Percentiles rank a stretch among this genome's conserved stretches.
Conservation (phyloP, 2,113 vertebrate species). For the Heptranchias perlo region DNA sequence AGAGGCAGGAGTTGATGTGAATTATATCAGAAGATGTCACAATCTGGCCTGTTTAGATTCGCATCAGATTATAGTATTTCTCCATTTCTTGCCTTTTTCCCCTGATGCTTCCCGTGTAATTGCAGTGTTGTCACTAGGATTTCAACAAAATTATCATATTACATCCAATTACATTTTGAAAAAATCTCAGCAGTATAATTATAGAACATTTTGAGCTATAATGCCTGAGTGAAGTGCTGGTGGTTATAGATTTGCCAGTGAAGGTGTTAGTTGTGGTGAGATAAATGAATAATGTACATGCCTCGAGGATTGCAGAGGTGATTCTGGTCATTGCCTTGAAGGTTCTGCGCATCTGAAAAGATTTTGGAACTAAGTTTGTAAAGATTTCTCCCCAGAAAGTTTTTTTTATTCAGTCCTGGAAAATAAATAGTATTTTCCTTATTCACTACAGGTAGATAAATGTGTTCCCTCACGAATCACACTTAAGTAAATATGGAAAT, state of each 20-base stretch:
- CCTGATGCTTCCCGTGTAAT: background rate
- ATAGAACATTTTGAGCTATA: background rate
- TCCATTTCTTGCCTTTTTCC: no score
- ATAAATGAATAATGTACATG: background rate
- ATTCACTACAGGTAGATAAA: background rate
- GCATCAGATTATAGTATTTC: no score
- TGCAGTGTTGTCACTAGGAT: background rate
- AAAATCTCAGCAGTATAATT: background rate
- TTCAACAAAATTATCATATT: background rate
- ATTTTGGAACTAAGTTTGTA: no score
- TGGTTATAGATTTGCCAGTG: background rate
- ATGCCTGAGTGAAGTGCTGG: background rate
- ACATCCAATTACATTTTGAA: background rate
- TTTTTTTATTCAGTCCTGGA: background rate
- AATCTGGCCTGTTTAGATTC: background rate
- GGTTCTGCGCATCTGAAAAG: background rate
- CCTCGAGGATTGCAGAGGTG: background rate
- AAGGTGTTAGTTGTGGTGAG: background rate
- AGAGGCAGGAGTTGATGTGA: background rate
- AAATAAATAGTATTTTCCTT: background rate
- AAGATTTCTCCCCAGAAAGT: background rate
- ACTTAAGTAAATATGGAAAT: background rate
- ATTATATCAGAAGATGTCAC: background rate
- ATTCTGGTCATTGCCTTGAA: background rate
- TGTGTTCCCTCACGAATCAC: background rate